Evolutionary conservation across 2,113 vertebrate species (phyloP).

Genomic region (Catharus bicknelli): DNA sequence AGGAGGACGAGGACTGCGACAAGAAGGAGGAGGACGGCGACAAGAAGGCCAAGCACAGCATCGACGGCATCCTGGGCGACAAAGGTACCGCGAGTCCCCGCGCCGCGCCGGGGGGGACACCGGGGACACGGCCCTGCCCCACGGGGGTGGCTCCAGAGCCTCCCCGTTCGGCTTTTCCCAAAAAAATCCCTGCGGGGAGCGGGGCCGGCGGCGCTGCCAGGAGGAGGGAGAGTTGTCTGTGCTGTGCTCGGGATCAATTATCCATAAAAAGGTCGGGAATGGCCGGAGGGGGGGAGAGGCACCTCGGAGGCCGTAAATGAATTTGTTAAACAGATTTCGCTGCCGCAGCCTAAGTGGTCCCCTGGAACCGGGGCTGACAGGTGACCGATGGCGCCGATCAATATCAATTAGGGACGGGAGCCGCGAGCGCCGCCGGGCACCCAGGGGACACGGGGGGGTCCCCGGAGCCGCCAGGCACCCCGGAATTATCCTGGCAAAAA

Average conservation of each 20-base stretch:
- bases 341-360: constrained; percentile 82
- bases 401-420: constrained; percentile 78
- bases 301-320: constrained; percentile 79
- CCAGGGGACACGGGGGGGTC: not conserved
- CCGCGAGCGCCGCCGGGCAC: not conserved
- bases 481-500: not conserved
- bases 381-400: constrained; percentile 87
- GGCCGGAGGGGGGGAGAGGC: not conserved
- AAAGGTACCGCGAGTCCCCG: constrained; percentile 74
- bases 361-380: constrained; percentile 90
- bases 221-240: not conserved
- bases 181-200: not conserved
- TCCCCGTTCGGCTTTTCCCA: fast-evolving
- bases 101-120: not conserved
- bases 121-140: not conserved
- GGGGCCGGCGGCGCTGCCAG: not conserved
- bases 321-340: constrained; percentile 90
- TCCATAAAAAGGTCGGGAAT: constrained; percentile 68
- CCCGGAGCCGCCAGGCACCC: not conserved
- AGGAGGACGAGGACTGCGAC: constrained; percentile 95
- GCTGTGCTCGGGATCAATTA: constrained; percentile 80
- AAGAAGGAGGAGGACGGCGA: constrained; percentile 99
- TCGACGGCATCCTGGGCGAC: constrained; percentile 98
- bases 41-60: constrained; percentile 99
- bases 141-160: not conserved